Base-by-base conservation (phyloP, 2,888 invertebrate genomes). In the Leptothorax acervorum region DNA sequence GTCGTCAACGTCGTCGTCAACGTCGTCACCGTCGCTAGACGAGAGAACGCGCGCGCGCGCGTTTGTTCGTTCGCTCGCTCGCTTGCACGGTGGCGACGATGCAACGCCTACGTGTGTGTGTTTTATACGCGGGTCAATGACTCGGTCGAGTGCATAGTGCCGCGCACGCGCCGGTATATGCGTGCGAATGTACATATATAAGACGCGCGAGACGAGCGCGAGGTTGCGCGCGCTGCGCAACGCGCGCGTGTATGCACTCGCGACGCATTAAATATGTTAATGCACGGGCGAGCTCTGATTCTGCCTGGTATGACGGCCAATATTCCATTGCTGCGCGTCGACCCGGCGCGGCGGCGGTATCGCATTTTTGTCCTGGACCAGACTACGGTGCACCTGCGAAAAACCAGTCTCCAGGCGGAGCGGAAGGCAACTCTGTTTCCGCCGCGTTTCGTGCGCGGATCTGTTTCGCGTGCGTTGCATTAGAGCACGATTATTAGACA, bases 71-170 rank as follows among this genome's bases (percentile, higher is more conserved):
- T 70, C 45, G 53, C 11, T 48, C n/a, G 48, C 35, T 18, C 42
- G 55, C 60, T 35, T 48, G 82, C 88, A 85, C 90, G 86, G 89
- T 88, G 87, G 83, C 45, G 71, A 82, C 42, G 42, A 48, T 48
- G 66, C 66, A 82, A 79, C 66, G 68, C 48, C 31, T 82, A 60
- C 75, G 86, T 87, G 84, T 83, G 83, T 85, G 87, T 86, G 89
- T 89, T 89, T 90, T 92, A 90, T 87, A 88, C 89, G 88, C 84
- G 88, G 91, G 92, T 92, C 92, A 92, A 92, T 87, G 92, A 91
- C 91, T 91, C 86, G 79, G 84, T 31, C 83, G 86, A 89, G 91
- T 82, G 90, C 89, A 91, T 89, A 89, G 86, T 57, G 79, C 87
- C 84, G 90, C 87, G 91, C 91, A 85, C 87, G 90, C 91, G 88